Conservation (phyloP, 2,888 invertebrate genomes). For the Thymelicus acteon region DNA sequence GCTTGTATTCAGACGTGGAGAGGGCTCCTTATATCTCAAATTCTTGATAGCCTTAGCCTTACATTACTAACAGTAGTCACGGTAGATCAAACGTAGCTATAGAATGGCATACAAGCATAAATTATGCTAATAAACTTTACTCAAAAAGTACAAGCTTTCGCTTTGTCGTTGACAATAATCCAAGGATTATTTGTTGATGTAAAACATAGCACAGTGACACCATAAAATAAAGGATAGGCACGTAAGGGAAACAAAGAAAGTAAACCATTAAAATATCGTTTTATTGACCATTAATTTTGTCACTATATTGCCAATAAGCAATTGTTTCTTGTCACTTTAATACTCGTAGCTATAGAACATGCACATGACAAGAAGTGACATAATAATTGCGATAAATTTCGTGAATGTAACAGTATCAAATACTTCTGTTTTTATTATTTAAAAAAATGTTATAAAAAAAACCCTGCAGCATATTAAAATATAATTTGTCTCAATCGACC, state of each 20-base stretch:
- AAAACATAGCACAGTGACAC: constrained; percentile 1
- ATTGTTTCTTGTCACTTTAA: background rate
- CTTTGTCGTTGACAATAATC: background rate
- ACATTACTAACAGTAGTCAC: too few relatives aligned
- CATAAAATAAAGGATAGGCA: background rate
- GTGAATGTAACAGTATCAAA: too few relatives aligned
- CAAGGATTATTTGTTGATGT: constrained; percentile 1
- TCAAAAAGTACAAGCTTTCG: background rate
- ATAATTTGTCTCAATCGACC: too few relatives aligned
- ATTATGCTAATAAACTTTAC: constrained; percentile 4
- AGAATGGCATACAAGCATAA: too few relatives aligned
- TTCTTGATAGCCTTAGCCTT: too few relatives aligned
- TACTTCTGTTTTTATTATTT: too few relatives aligned
- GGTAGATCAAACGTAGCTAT: too few relatives aligned
- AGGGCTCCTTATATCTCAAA: too few relatives aligned
- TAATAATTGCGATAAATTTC: too few relatives aligned
- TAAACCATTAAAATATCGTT: background rate
- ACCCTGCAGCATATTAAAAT: too few relatives aligned
- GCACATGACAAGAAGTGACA: background rate
- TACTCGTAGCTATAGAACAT: background rate
- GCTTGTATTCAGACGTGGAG: too few relatives aligned
- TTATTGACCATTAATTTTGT: constrained; percentile 2
- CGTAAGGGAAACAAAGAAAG: background rate
- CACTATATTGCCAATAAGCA: background rate
- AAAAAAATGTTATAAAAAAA: too few relatives aligned